Evolutionary conservation across 2,797 vertebrate species (phyloP), one percentile per base, ranked within the genome.

Genomic region (Passerculus sandwichensis): DNA sequence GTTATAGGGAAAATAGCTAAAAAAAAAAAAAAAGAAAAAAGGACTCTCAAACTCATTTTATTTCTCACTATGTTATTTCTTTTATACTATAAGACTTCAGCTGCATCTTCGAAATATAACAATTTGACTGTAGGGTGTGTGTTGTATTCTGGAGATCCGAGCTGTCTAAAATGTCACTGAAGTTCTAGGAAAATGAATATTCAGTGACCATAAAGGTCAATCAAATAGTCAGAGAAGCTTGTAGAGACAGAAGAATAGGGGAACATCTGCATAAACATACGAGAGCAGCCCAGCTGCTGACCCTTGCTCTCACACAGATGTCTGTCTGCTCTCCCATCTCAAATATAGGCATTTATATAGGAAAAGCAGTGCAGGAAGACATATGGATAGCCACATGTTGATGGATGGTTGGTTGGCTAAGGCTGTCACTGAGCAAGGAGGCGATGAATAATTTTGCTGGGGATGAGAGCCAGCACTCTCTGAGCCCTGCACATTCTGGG

Each of bases 141-240:
- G 20, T 13, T 72, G 26, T 60, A 38, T 57, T 71, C 26, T 69
- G 18, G 34, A 38, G 88, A 64, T 38, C 29, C 1, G 7, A 48
- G 12, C 18, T 73, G 25, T 73, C 65, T 71, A 76, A 93, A 90
- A 83, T 62, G n/a, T 59, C 53, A 77, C 40, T 5, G 2, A 38
- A 64, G 15, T 76, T 92, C 40, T 36, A 71, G n/a, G 61, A 42
- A 91, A 85, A 83, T 64, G 25, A 80, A 67, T 92, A 71, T 83
- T 86, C n/a, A 80, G 44, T 70, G 36, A 85, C 27, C 18, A 21
- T 40, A 89, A 82, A 75, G 14, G 34, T 72, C 16, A 9, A 73
- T 70, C 36, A 91, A n/a, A 54, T 47, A 69, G 27, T 88, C 65
- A 85, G 56, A 85, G 59, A 71, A 69, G 9, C 15, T 76, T 73